These are phyloP conservation scores for Acrobasis repandana DNA, from an alignment of 2,888 invertebrate species.

Conservation along the genomic window DNA sequence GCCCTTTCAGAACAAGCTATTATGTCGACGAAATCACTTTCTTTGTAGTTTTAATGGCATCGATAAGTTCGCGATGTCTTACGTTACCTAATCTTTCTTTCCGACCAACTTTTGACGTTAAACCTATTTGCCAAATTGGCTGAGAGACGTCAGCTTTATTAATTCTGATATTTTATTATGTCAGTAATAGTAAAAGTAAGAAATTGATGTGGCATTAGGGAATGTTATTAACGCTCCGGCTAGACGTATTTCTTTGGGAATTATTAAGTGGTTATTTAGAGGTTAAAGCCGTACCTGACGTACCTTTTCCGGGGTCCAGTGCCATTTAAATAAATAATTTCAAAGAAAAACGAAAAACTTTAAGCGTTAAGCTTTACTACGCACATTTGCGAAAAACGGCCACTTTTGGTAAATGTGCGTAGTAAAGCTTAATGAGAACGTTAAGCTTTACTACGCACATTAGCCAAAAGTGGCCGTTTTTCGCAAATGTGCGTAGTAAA, in stretches of 20 bases:
- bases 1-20: constrained; percentile 24
- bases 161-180: not conserved
- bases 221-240: not conserved
- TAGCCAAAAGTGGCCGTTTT: too few species aligned
- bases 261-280: not conserved
- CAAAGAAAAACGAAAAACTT: too few species aligned
- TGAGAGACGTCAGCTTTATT: not conserved
- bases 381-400: too few species aligned
- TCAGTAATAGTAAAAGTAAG: not conserved
- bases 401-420: too few species aligned
- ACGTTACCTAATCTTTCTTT: not conserved
- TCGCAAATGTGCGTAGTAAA: too few species aligned
- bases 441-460: too few species aligned
- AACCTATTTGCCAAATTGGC: constrained; percentile 1
- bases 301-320: too few species aligned
- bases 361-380: too few species aligned
- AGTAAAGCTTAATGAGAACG: too few species aligned
- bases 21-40: constrained; percentile 25
- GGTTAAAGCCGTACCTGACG: too few species aligned
- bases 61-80: constrained; percentile 23
- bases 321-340: too few species aligned
- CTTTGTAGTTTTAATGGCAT: constrained; percentile 25
- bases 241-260: not conserved
- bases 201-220: not conserved
- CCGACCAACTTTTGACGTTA: not conserved